These are phyloP conservation scores for Lithophane leautieri DNA, from an alignment of 2,888 invertebrate species.

Conservation along the genomic window DNA sequence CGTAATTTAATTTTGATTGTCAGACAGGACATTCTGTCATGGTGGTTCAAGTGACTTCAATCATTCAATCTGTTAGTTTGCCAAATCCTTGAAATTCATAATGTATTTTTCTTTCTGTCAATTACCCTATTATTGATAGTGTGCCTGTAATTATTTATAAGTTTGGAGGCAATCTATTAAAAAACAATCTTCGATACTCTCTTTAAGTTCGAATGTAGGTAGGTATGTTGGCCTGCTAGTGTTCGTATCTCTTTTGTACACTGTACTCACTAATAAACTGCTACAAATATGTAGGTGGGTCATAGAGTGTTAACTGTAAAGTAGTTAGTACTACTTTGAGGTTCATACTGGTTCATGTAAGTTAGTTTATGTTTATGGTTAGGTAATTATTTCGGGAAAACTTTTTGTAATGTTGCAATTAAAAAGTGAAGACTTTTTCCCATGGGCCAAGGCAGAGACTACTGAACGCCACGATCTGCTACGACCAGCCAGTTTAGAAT, in stretches of 20 bases:
- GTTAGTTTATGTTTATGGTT: slow-evolving; percentile 8
- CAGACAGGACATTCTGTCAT: too few relatives aligned
- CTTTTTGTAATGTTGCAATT: neutral
- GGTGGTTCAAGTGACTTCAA: too few relatives aligned
- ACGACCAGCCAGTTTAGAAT: neutral
- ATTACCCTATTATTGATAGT: too few relatives aligned
- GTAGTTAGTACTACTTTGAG: slow-evolving; percentile 34
- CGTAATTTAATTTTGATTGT: too few relatives aligned
- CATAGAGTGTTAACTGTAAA: slow-evolving; percentile 12
- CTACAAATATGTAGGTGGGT: slow-evolving; percentile 27
- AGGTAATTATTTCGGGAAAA: neutral
- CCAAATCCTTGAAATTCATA: too few relatives aligned
- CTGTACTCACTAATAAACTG: slow-evolving; percentile 33
- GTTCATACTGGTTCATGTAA: slow-evolving; percentile 11
- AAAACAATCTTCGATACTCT: neutral
- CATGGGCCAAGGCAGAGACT: neutral
- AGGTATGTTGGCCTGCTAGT: neutral
- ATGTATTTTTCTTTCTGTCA: too few relatives aligned
- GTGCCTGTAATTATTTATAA: neutral
- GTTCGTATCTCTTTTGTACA: slow-evolving; percentile 12
- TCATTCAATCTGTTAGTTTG: too few relatives aligned
- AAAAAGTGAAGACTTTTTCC: neutral
- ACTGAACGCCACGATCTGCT: neutral
- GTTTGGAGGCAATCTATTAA: too few relatives aligned
- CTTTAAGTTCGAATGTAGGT: neutral